phyloP scores from a whole-genome alignment of 2,888 invertebrate genomes.

The Peribatodes rhomboidaria region DNA sequence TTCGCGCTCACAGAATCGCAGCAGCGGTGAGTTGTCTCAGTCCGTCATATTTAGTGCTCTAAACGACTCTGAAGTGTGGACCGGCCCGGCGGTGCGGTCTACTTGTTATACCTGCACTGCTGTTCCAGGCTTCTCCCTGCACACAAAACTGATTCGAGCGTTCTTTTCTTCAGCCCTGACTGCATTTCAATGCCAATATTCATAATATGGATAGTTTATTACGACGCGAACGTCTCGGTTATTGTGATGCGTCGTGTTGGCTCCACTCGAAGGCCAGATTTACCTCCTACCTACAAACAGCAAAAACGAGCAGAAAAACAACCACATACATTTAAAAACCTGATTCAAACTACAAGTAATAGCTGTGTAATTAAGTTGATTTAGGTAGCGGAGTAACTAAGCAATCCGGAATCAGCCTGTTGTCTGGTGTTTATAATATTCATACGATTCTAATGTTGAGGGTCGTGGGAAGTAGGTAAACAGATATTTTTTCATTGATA shows the following conservation, averaged over 20 bases:
- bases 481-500: slow-evolving; percentile 2
- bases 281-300: background rate
- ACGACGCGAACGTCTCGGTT: too few species aligned
- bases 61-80: too few species aligned
- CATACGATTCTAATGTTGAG: slow-evolving; percentile 21
- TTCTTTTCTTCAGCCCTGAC: too few species aligned
- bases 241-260: background rate
- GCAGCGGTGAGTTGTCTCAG: slow-evolving; percentile 90
- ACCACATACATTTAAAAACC: background rate
- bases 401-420: background rate
- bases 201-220: too few species aligned
- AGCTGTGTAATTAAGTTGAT: background rate
- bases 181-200: too few species aligned
- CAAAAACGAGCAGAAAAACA: background rate
- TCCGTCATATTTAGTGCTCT: too few species aligned
- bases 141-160: too few species aligned
- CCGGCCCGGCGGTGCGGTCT: too few species aligned
- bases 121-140: too few species aligned
- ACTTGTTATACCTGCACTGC: too few species aligned
- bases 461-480: slow-evolving; percentile 6
- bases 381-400: background rate
- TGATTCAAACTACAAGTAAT: background rate
- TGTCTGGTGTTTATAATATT: background rate
- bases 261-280: background rate
- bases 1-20: slow-evolving; percentile 92